A percentile compares a stretch with the other conserved stretches of the same genome.
These are phyloP conservation scores for Drosophila ustulata DNA, from an alignment of 2,888 invertebrate species.

Conservation along the genomic window DNA sequence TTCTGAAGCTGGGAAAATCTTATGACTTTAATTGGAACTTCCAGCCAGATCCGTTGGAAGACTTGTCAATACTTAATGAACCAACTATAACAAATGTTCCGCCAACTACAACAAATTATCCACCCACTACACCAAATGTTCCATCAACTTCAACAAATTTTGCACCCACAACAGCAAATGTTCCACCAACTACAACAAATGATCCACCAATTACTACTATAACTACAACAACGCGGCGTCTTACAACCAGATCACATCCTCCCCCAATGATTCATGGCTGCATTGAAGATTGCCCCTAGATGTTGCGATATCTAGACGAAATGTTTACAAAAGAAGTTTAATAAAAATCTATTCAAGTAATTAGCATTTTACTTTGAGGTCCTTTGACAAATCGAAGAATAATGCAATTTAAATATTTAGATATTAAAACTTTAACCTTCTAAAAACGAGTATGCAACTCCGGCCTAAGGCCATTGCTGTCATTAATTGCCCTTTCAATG, in stretches of 20 bases:
- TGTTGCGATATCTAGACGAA: not conserved
- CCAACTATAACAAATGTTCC: not conserved
- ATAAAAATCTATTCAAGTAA: too few relatives aligned
- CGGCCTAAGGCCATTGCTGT: too few relatives aligned
- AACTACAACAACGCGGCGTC: not conserved
- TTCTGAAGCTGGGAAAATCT: too few relatives aligned
- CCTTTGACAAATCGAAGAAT: too few relatives aligned
- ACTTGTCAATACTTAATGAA: not conserved
- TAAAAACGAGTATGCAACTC: too few relatives aligned
- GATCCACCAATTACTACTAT: not conserved
- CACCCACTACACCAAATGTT: not conserved
- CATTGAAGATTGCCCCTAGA: conserved; percentile 4
- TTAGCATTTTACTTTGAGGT: too few relatives aligned
- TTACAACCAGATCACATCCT: not conserved
- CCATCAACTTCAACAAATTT: not conserved
- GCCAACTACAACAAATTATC: not conserved
- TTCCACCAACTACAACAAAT: not conserved
- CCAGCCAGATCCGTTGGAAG: not conserved
- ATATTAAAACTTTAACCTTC: too few relatives aligned
- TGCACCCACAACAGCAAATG: not conserved
- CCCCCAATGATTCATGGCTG: not conserved
- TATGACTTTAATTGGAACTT: conserved; percentile 13
- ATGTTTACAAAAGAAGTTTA: too few relatives aligned
- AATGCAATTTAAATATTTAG: too few relatives aligned
- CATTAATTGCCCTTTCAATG: too few relatives aligned